Base-by-base conservation (phyloP, 2,113 vertebrate species). In the Vulpes lagopus region DNA sequence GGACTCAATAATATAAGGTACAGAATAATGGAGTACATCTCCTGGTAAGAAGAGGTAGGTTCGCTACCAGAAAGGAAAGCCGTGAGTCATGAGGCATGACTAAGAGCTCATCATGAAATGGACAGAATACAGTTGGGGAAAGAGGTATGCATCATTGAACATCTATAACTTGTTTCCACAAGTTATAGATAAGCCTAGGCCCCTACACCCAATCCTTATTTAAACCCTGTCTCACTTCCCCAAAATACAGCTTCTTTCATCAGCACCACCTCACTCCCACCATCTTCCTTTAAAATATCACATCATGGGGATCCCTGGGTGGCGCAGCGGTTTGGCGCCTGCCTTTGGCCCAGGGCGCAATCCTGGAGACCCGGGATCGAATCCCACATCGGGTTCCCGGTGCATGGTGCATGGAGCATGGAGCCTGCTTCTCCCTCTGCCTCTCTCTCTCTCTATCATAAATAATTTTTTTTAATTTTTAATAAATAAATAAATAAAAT, bases 1-100 rank as follows among this genome's bases (percentile, higher is more conserved):
- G 7, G 8, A 53, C 59, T 76, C n/a, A 79, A 43, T 19, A 94
- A 89, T 30, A 74, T 14, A 81, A 78, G 4, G 38, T 59, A 74
- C 11, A 87, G 27, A 17, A 67, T 30, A 83, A 74, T 10, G 38
- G 10, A 65, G 51, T 30, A 85, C 25, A 38, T 64, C 20, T 69
- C 55, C 69, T 15, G 1, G 53, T 83, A 49, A 65, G 80, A 84
- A 89, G 27, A 87, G 49, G 57, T 87, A 87, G 49, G 57, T 87
- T 59, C 91, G n/a, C 76, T 92, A 87, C 30, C 51, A 91, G 32
- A 84, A 84, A 71, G 38, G 0, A 79, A 95, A 97, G 64, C 59
- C 76, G 23, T 65, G 43, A 57, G 91, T 97, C 97, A 97, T 98
- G 51, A 97, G 83, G 95, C 57, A 91, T 35, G 30, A 71, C 53